Evolutionary conservation across 2,797 vertebrate genomes (phyloP).

Genomic region (Danio albolineatus): DNA sequence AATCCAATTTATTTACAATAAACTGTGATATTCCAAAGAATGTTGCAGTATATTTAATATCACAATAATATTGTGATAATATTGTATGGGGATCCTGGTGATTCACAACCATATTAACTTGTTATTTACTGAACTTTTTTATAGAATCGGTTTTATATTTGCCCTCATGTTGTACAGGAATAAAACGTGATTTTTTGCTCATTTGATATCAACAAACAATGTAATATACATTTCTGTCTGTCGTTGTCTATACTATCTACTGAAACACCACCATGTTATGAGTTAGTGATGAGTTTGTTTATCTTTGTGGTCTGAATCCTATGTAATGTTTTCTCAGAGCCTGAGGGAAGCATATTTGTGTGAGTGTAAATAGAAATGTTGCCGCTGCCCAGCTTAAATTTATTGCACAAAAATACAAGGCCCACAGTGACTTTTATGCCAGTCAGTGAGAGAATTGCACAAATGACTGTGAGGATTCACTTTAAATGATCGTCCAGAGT

Average conservation of each 20-base stretch:
- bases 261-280: too few species aligned
- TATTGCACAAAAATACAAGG: constrained; percentile 11
- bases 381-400: constrained; percentile 9
- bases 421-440: background rate
- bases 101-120: too few species aligned
- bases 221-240: background rate
- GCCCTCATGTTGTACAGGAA: too few species aligned
- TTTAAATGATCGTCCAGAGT: background rate
- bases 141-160: too few species aligned
- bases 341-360: constrained; percentile 16
- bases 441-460: background rate
- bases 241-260: background rate
- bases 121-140: too few species aligned
- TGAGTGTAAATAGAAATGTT: constrained; percentile 35
- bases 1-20: too few species aligned
- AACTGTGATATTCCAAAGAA: too few species aligned
- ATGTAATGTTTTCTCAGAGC: constrained; percentile 21
- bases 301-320: background rate
- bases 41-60: too few species aligned
- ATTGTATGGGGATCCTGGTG: too few species aligned
- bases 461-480: background rate
- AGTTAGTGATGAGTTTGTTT: background rate
- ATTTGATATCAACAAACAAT: background rate
- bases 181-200: too few species aligned
- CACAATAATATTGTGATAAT: too few species aligned